These are phyloP conservation scores for Dasyornis broadbenti DNA, from an alignment of 2,113 vertebrate species.

Conservation along the genomic window DNA sequence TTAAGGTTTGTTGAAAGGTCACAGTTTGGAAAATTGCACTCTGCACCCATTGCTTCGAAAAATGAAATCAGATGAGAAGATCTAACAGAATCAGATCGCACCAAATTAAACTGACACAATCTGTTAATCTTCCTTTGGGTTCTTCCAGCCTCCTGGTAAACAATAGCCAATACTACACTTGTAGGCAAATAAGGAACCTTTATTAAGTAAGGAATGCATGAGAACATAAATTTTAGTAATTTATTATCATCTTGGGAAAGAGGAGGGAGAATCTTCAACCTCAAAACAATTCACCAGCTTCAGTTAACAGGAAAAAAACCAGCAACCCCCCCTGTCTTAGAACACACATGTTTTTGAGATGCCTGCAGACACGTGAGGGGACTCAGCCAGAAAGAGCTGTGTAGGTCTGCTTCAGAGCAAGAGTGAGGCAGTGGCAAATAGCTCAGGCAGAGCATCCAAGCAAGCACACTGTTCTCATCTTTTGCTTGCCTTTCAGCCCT, in stretches of 20 bases:
- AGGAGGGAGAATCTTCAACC: background rate
- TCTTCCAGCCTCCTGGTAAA: background rate
- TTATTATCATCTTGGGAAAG: constrained; percentile 3
- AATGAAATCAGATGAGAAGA: constrained; percentile 18
- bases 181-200: constrained; percentile 2
- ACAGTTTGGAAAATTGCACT: background rate
- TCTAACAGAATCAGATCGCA: background rate
- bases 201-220: background rate
- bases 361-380: background rate
- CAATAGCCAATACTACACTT: background rate
- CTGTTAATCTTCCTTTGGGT: constrained; percentile 9
- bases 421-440: background rate
- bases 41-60: background rate
- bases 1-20: background rate
- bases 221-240: background rate
- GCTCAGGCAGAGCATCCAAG: background rate
- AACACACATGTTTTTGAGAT: background rate
- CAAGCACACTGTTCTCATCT: background rate
- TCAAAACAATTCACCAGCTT: background rate
- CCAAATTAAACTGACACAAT: background rate
- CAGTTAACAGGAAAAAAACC: background rate
- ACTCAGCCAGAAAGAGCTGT: background rate
- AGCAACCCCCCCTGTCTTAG: background rate
- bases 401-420: background rate
- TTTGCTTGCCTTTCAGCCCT: background rate